Conservation (phyloP, 2,888 invertebrate species). For the Epicampocera succincta region DNA sequence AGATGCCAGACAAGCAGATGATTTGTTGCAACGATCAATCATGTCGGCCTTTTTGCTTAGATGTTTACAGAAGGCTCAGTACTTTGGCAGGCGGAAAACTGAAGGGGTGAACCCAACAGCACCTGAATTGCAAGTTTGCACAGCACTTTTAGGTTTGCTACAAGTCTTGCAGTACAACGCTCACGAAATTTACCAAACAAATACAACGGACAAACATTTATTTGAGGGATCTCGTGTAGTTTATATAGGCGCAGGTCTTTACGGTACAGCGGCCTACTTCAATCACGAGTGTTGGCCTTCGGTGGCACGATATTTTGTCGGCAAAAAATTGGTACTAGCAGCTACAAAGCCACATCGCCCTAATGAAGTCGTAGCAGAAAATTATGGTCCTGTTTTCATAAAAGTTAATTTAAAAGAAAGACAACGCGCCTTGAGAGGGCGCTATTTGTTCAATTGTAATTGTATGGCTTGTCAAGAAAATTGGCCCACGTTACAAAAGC, state of each 20-base stretch:
- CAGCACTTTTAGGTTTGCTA: constrained; percentile 86
- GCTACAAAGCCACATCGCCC: constrained; percentile 85
- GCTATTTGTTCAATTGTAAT: constrained; percentile 90
- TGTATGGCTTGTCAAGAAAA: constrained; percentile 88
- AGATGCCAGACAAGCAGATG: constrained; percentile 84
- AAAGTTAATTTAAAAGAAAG: constrained; percentile 84
- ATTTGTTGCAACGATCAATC: constrained; percentile 88
- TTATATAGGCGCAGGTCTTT: constrained; percentile 85
- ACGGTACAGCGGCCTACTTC: constrained; percentile 89
- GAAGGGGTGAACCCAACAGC: constrained; percentile 82
- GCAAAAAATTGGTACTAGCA: constrained; percentile 87
- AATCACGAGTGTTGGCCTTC: constrained; percentile 93
- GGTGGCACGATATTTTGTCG: constrained; percentile 89
- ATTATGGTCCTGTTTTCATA: constrained; percentile 91
- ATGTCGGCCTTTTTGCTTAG: constrained; percentile 90
- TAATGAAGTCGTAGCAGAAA: constrained; percentile 89
- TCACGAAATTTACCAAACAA: constrained; percentile 90
- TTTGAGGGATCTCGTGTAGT: constrained; percentile 79
- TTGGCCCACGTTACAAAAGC: constrained; percentile 87
- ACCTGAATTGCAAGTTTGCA: constrained; percentile 84
- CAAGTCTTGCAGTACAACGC: constrained; percentile 93
- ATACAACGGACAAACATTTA: constrained; percentile 82
- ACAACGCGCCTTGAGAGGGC: constrained; percentile 85
- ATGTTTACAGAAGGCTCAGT: constrained; percentile 86
- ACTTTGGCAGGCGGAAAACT: constrained; percentile 83